A percentile compares a stretch with the other conserved stretches of the same genome.
These are phyloP conservation scores for Patella depressa DNA, from an alignment of 2,888 invertebrate species.

Conservation along the genomic window DNA sequence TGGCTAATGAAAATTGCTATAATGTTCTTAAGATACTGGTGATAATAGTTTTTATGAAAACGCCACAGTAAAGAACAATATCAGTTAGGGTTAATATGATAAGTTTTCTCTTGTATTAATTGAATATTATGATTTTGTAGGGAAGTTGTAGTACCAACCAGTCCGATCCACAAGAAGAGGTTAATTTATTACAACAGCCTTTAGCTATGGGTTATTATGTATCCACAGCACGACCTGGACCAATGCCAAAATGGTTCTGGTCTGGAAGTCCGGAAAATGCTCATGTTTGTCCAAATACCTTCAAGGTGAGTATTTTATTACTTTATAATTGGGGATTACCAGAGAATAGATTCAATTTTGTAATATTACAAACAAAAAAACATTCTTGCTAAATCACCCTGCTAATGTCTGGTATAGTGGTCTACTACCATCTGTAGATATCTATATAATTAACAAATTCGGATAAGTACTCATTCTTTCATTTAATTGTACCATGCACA, in stretches of 20 bases:
- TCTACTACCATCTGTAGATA: no score
- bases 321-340: background rate
- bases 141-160: conserved; percentile 15
- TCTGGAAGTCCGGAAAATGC: conserved; percentile 93
- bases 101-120: no score
- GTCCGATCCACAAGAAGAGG: conserved; percentile 77
- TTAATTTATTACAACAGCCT: conserved; percentile 94
- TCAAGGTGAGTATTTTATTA: conserved; percentile 76
- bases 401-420: no score
- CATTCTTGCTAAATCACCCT: no score
- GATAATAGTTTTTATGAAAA: no score
- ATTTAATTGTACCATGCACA: no score
- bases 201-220: conserved; percentile 97
- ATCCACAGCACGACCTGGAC: conserved; percentile 83
- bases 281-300: conserved; percentile 90
- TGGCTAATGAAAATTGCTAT: no score
- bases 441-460: no score
- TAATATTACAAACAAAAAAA: background rate
- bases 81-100: no score
- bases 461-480: no score
- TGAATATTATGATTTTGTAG: conserved; percentile 11
- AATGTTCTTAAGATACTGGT: no score
- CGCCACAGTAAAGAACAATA: no score
- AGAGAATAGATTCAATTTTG: background rate
- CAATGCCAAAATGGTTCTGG: conserved; percentile 79